A percentile compares a stretch with the other conserved stretches of the same genome.
These are phyloP conservation scores for Monodelphis domestica DNA, from an alignment of 2,797 vertebrate genomes.

Conservation along the genomic window DNA sequence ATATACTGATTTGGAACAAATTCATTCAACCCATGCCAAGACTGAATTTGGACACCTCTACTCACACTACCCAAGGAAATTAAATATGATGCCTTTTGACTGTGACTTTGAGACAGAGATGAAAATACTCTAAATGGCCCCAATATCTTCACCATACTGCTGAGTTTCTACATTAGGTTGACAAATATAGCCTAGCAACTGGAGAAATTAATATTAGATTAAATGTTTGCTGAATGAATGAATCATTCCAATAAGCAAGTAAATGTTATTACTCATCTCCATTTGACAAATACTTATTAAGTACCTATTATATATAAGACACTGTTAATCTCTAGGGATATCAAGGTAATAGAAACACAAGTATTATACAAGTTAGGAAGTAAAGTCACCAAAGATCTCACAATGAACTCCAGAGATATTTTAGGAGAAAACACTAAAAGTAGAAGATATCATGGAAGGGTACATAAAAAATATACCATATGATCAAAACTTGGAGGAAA, in stretches of 20 bases:
- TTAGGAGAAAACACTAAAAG: neutral
- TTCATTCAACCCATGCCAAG: neutral
- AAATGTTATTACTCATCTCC: neutral
- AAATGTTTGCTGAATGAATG: neutral
- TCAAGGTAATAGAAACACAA: neutral
- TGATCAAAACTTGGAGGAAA: neutral
- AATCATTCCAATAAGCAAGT: neutral
- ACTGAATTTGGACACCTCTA: neutral
- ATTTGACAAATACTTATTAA: neutral
- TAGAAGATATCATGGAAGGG: neutral
- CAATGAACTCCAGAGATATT: neutral
- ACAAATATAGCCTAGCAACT: neutral
- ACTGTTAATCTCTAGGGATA: neutral
- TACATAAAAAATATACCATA: neutral
- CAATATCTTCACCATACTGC: neutral
- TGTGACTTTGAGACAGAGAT: neutral
- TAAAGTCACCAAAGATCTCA: neutral
- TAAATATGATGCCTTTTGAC: neutral
- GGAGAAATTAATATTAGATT: neutral
- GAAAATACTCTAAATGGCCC: neutral
- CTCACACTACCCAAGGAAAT: neutral
- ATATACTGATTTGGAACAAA: neutral
- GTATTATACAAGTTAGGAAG: neutral
- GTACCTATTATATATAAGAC: neutral
- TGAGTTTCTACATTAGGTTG: too few species aligned